Evolutionary conservation across 2,888 invertebrate genomes (phyloP), one percentile per base, ranked within the genome.

Genomic region (Dolichopus griseipennis): DNA sequence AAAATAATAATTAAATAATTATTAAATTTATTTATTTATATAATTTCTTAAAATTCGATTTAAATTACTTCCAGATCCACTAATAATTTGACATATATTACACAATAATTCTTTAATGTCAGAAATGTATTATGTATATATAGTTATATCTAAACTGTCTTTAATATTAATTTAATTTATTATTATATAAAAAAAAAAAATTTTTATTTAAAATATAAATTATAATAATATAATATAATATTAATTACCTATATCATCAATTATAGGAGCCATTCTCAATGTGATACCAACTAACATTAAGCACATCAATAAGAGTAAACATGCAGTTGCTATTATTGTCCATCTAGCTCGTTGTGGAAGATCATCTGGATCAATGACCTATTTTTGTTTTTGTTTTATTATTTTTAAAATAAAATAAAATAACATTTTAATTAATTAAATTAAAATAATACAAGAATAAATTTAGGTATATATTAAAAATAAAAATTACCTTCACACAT

Each of bases 201-300:
- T 63, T 34, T 33, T 22, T 52, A 62, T 21, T 62, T 62, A 9
- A n/a, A n/a, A 62, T 22, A 62, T 20, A 15, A 68, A 41, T 5
- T n/a, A n/a, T n/a, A 34, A 34, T 7, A 34, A 34, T 34, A 34
- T 34, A 34, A 7, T 34, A 7, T 7, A 52, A 52, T 18, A 69
- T 66, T 68, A 87, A 92, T 90, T 83, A 95, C 95, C 95, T 90
- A 95, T 92, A 77, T 95, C 95, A 79, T 96, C 95, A 76, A 96
- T 96, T 73, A 95, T 90, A 15, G 95, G 95, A 18, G 95, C 95
- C 93, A 96, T 94, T 72, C 95, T 85, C 41, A 96, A 84, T 6
- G 95, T 95, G 68, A 95, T 91, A 20, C 95, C 95, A 41, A 96
- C 95, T 70, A 96, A 84, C 72, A 95, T 85, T 75, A 96, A 86